Evolutionary conservation across 2,888 invertebrate genomes (phyloP).

Genomic region (Erynnis tages): DNA sequence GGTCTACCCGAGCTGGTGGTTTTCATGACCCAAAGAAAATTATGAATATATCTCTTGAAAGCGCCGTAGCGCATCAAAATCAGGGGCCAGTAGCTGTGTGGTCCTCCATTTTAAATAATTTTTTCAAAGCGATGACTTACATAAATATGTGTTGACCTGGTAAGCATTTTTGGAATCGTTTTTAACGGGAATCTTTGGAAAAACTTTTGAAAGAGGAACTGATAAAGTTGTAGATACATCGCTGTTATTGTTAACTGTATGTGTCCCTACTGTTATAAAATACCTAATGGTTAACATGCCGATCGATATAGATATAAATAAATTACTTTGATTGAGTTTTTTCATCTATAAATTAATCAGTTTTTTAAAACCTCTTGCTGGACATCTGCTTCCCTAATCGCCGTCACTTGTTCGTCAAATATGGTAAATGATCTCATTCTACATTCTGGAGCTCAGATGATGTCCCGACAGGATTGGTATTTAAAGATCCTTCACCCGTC

Average conservation of each 20-base stretch:
- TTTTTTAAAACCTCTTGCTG: too few species aligned
- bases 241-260: too few species aligned
- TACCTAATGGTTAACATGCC: too few species aligned
- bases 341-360: too few species aligned
- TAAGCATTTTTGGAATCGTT: slow-evolving; percentile 28
- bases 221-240: too few species aligned
- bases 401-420: too few species aligned
- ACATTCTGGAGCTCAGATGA: not conserved
- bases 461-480: slow-evolving; percentile 1
- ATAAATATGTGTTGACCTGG: slow-evolving; percentile 40
- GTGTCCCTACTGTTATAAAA: too few species aligned
- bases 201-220: not conserved
- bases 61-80: slow-evolving; percentile 55
- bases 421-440: not conserved
- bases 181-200: not conserved
- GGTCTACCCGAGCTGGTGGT: slow-evolving; percentile 53
- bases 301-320: too few species aligned
- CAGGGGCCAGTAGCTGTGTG: slow-evolving; percentile 47
- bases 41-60: slow-evolving; percentile 54
- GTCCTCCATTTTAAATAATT: slow-evolving; percentile 52
- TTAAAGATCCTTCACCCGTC: slow-evolving; percentile 14
- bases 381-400: too few species aligned
- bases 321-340: too few species aligned
- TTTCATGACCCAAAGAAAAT: slow-evolving; percentile 74
- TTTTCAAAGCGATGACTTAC: slow-evolving; percentile 43